Evolutionary conservation across 2,888 invertebrate species (phyloP).

Genomic region (Seira musarum): DNA sequence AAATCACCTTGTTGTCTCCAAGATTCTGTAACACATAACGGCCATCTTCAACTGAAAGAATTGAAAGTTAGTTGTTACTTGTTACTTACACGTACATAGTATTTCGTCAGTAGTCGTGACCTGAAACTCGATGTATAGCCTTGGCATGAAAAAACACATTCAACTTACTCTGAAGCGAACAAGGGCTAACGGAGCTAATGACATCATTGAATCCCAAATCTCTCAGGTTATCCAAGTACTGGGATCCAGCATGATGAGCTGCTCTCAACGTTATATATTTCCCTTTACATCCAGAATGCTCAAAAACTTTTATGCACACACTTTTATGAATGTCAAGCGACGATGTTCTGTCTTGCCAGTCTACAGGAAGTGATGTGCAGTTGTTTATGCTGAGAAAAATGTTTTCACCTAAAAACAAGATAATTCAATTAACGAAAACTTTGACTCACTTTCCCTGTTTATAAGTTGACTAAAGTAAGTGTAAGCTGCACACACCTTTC

Average conservation of each 20-base stretch:
- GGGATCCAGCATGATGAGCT: constrained; percentile 56
- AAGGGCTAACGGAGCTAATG: constrained; percentile 61
- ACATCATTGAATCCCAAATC: constrained; percentile 64
- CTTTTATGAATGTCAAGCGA: constrained; percentile 59
- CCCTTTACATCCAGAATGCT: constrained; percentile 62
- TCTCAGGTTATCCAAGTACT: constrained; percentile 62
- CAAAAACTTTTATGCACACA: constrained; percentile 63
- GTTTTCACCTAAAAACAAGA: constrained; percentile 56
- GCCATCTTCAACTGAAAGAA: constrained; percentile 58
- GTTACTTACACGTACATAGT: too few relatives aligned
- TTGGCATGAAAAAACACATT: too few relatives aligned
- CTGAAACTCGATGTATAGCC: background rate
- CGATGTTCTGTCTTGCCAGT: constrained; percentile 64
- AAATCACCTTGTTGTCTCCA: constrained; percentile 61
- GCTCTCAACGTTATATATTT: constrained; percentile 57
- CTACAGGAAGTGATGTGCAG: constrained; percentile 60
- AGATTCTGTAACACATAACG: constrained; percentile 62
- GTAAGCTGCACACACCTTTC: constrained; percentile 56
- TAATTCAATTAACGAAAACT: background rate
- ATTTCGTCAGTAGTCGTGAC: too few relatives aligned
- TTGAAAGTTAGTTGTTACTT: constrained; percentile 6
- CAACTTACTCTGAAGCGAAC: constrained; percentile 58
- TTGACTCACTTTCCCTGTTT: too few relatives aligned
- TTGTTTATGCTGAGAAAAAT: constrained; percentile 58
- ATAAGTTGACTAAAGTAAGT: too few relatives aligned